These are phyloP conservation scores for Calliscelio sp. DNA, from an alignment of 2,888 invertebrate genomes.

Conservation along the genomic window DNA sequence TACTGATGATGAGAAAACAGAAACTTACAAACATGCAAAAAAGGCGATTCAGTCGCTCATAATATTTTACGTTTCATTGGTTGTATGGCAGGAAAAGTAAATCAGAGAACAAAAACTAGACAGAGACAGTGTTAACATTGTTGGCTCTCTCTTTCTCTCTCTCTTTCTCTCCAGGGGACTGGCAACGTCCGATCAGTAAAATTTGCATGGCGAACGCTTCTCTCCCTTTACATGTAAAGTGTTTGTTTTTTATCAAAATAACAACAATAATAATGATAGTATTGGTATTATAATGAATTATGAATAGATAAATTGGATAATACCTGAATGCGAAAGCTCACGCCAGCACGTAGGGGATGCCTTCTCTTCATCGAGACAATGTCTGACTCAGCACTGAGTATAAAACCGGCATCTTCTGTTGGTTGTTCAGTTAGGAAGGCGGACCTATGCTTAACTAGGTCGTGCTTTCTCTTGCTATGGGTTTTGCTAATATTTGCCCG, in stretches of 20 bases:
- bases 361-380: constrained; percentile 85
- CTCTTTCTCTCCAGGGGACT: too few relatives aligned
- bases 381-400: constrained; percentile 85
- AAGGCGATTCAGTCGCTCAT: constrained; percentile 35
- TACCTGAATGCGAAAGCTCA: constrained; percentile 87
- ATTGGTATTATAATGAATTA: constrained; percentile 85
- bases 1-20: constrained; percentile 65
- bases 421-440: constrained; percentile 86
- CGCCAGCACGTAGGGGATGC: constrained; percentile 86
- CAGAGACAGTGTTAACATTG: too few relatives aligned
- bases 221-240: constrained; percentile 76
- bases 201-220: too few relatives aligned
- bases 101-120: constrained; percentile 54
- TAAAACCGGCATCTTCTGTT: constrained; percentile 86
- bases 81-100: constrained; percentile 58
- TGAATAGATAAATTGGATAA: constrained; percentile 88
- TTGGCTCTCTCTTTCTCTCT: too few relatives aligned
- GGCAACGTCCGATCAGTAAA: constrained; percentile 28
- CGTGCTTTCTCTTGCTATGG: constrained; percentile 85
- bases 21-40: constrained; percentile 68
- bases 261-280: constrained; percentile 82
- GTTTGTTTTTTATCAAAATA: constrained; percentile 83
- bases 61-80: constrained; percentile 9
- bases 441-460: constrained; percentile 85
- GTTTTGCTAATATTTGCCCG: constrained; percentile 82